phyloP scores from a whole-genome alignment of 2,113 vertebrate genomes.

The Aegotheles bennettii region DNA sequence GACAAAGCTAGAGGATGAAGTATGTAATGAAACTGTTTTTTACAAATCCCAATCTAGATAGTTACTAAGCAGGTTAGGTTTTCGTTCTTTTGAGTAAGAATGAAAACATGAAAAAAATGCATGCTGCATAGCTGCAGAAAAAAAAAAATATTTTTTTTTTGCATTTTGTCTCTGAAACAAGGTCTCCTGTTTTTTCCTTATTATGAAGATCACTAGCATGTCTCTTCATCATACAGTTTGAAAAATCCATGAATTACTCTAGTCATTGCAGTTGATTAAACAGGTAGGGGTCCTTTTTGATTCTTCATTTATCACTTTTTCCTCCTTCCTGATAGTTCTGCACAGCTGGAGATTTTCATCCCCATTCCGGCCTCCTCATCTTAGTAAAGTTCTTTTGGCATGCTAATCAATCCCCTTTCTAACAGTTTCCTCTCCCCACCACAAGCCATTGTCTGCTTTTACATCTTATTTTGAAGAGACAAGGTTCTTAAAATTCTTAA shows the following conservation, averaged over 20 bases:
- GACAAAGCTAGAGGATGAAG: background rate
- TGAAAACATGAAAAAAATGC: background rate
- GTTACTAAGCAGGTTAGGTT: background rate
- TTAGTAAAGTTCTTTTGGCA: constrained; percentile 39
- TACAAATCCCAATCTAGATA: background rate
- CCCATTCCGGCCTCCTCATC: constrained; percentile 12
- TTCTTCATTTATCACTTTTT: constrained; percentile 11
- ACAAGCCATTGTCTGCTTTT: constrained; percentile 37
- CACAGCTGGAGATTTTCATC: constrained; percentile 45
- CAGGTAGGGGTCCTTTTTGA: background rate
- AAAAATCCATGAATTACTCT: constrained; percentile 6
- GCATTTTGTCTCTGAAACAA: background rate
- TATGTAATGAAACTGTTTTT: background rate
- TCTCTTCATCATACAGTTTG: background rate
- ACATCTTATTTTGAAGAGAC: constrained; percentile 39
- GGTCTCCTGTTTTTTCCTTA: background rate
- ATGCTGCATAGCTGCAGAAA: background rate
- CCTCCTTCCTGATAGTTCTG: background rate
- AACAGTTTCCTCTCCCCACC: constrained; percentile 39
- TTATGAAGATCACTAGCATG: background rate
- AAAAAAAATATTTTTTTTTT: background rate
- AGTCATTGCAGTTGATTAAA: background rate
- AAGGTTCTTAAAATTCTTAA: constrained; percentile 16
- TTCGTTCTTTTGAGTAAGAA: background rate
- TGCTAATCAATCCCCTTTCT: constrained; percentile 55